phyloP scores from a whole-genome alignment of 2,113 vertebrate species.

The Caranx ignobilis region DNA sequence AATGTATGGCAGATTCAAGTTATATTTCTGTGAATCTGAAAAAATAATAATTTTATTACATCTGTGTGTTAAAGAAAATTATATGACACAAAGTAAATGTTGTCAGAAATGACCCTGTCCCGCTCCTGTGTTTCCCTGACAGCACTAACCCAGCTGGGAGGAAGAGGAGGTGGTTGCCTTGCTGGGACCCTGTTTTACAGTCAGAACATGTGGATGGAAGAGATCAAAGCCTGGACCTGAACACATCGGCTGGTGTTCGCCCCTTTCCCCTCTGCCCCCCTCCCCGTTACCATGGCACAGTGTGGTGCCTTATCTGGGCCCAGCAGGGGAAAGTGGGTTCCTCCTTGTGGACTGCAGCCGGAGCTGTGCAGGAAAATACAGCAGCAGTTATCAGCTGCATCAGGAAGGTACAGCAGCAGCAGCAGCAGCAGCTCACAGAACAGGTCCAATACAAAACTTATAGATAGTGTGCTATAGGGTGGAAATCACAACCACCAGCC shows the following conservation, averaged over 20 bases:
- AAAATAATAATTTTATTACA: no score
- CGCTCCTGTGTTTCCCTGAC: background rate
- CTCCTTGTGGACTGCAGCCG: background rate
- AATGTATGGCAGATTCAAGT: no score
- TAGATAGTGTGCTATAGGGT: no score
- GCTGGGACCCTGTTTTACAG: constrained; percentile 20
- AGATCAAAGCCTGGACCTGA: constrained; percentile 52
- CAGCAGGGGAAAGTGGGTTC: constrained; percentile 16
- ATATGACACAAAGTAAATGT: no score
- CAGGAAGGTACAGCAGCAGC: no score
- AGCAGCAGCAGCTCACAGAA: background rate
- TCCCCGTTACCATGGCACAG: background rate
- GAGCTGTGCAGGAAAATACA: background rate
- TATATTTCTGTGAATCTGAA: no score
- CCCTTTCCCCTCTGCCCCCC: constrained; percentile 1
- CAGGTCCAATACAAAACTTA: no score
- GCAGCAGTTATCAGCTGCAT: background rate
- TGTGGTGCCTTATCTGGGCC: constrained; percentile 5
- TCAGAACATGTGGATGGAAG: constrained; percentile 38
- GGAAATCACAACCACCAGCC: background rate
- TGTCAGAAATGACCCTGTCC: no score
- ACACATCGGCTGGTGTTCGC: background rate
- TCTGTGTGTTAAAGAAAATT: no score
- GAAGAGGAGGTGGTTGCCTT: background rate
- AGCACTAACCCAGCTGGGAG: background rate